Evolutionary conservation across 1,140 invertebrate species (phyloP).

Genomic region (Nasonia giraulti): DNA sequence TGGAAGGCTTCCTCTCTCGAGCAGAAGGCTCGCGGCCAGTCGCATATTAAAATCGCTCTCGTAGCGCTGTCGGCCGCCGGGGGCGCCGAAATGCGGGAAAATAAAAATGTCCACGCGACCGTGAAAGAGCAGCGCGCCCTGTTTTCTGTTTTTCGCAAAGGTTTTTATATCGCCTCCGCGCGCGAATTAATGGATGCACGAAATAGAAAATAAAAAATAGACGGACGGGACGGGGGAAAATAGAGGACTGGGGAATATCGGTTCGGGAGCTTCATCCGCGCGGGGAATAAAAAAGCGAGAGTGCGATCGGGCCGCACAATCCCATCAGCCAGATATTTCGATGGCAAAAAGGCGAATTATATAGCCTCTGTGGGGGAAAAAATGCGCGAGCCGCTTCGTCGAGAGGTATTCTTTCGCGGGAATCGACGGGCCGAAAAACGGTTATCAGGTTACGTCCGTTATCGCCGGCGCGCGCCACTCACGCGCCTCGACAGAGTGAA

Average conservation of each 20-base stretch:
- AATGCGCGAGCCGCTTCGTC: not conserved
- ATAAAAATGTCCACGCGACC: not conserved
- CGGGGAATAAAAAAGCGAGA: not conserved
- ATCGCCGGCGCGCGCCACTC: not conserved
- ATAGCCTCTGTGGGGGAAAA: not conserved
- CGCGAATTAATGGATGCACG: not conserved
- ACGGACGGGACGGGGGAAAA: not conserved
- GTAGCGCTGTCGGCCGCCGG: not conserved
- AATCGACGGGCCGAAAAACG: conserved; percentile 7
- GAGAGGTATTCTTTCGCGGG: conserved; percentile 1
- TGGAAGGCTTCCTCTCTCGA: not conserved
- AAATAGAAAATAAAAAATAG: not conserved
- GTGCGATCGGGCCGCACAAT: not conserved
- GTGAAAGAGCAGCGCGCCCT: not conserved
- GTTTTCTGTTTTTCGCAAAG: not conserved
- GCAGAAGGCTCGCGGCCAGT: not conserved
- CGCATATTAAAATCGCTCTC: not conserved
- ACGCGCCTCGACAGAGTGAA: not conserved
- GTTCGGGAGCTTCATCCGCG: too few species aligned
- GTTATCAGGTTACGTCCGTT: conserved; percentile 8
- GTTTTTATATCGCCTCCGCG: not conserved
- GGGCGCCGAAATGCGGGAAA: not conserved
- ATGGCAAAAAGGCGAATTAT: conserved; percentile 10
- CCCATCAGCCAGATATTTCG: conserved; percentile 4
- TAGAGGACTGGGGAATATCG: not conserved